These are phyloP conservation scores for Molanna angustata DNA, from an alignment of 2,888 invertebrate species.

Conservation along the genomic window DNA sequence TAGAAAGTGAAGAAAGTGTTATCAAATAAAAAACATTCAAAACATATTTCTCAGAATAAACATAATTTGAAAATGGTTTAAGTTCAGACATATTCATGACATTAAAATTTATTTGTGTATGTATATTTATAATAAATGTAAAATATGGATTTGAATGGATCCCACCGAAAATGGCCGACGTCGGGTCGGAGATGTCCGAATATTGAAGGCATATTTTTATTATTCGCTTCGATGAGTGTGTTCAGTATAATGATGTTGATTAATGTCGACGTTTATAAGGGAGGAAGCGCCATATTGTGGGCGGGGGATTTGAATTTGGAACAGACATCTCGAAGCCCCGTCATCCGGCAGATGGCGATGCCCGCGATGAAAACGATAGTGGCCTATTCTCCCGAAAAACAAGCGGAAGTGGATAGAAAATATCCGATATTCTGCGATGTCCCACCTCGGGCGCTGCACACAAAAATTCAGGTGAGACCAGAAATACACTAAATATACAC, in stretches of 20 bases:
- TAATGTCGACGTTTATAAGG: conserved; percentile 25
- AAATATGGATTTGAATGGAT: conserved; percentile 29
- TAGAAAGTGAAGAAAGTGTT: too few species aligned
- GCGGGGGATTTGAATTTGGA: conserved; percentile 13
- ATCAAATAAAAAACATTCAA: too few species aligned
- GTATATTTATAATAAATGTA: too few species aligned
- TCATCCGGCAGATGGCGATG: conserved; percentile 32
- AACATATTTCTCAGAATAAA: too few species aligned
- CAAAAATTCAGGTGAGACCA: too few species aligned
- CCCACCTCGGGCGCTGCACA: conserved; percentile 44
- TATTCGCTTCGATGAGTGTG: conserved; percentile 27
- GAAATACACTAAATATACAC: too few species aligned
- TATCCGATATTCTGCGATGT: conserved; percentile 47
- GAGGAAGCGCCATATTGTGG: conserved; percentile 17
- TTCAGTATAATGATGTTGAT: conserved; percentile 32
- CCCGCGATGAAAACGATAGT: conserved; percentile 58
- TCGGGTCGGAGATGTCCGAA: conserved; percentile 25
- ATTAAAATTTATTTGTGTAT: too few species aligned
- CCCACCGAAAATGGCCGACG: conserved; percentile 29
- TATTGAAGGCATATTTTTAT: conserved; percentile 26
- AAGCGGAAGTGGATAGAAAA: conserved; percentile 52
- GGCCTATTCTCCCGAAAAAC: conserved; percentile 58
- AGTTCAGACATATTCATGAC: too few species aligned
- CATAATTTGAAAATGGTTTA: too few species aligned
- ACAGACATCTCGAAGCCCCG: conserved; percentile 4